Conservation (phyloP, 2,888 invertebrate species). For the Tanypteryx hageni region DNA sequence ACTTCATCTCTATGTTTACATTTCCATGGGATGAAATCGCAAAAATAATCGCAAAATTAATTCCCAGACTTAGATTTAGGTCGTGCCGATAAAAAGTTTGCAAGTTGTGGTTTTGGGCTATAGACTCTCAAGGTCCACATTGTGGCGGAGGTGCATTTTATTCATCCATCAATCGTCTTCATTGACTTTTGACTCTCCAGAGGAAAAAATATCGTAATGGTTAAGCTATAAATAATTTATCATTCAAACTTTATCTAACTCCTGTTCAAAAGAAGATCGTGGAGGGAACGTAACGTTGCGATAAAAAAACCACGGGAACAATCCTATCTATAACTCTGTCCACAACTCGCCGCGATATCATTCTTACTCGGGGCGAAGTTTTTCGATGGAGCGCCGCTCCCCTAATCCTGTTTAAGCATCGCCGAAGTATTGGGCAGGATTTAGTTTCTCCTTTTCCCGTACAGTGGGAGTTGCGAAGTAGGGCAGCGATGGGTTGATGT, state of each 20-base stretch:
- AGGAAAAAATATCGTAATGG: not conserved
- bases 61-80: not conserved
- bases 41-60: too few species aligned
- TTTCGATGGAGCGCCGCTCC: not conserved
- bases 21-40: too few species aligned
- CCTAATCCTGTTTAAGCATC: slow-evolving; percentile 18
- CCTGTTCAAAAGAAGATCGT: too few species aligned
- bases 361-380: not conserved
- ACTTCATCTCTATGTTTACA: too few species aligned
- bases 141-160: not conserved
- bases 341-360: not conserved
- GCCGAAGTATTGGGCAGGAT: not conserved
- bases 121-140: not conserved
- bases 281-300: not conserved
- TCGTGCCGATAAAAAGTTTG: not conserved
- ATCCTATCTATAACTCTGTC: not conserved
- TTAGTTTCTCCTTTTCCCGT: slow-evolving; percentile 4
- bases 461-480: slow-evolving; percentile 7
- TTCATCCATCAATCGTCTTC: not conserved
- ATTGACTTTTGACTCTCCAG: not conserved
- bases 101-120: not conserved
- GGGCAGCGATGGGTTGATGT: not conserved
- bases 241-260: not conserved
- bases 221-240: not conserved
- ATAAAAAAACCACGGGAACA: not conserved